Conservation (phyloP, 2,797 vertebrate species). For the Enteromius radiatus region DNA sequence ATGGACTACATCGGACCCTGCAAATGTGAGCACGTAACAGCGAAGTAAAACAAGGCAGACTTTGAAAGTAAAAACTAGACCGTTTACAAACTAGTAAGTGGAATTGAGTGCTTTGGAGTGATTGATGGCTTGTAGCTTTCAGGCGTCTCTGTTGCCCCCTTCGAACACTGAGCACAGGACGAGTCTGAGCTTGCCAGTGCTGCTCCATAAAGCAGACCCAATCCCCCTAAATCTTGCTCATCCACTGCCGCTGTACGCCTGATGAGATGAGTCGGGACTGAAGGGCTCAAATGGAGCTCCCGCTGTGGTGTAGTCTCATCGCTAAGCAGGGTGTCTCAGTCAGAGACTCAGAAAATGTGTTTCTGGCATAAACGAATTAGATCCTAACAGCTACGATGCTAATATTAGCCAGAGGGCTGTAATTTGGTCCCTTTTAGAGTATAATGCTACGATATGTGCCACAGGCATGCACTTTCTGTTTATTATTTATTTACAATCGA, state of each 20-base stretch:
- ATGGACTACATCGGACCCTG: constrained; percentile 97
- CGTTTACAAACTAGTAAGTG: constrained; percentile 1
- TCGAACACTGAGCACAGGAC: constrained; percentile 41
- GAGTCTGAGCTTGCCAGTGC: constrained; percentile 63
- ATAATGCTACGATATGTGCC: background rate
- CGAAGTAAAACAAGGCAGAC: background rate
- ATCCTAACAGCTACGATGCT: constrained; percentile 29
- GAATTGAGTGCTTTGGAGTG: constrained; percentile 35
- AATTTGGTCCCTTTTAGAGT: constrained; percentile 38
- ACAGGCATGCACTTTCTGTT: constrained; percentile 14
- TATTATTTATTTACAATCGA: constrained; percentile 3
- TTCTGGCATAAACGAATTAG: constrained; percentile 40
- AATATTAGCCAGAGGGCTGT: constrained; percentile 29
- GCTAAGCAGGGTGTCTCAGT: constrained; percentile 40
- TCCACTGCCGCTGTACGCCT: constrained; percentile 1
- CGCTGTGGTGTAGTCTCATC: constrained; percentile 23
- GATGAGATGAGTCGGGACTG: constrained; percentile 57
- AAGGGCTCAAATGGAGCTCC: constrained; percentile 70
- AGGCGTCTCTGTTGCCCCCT: constrained; percentile 56
- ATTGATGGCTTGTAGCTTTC: constrained; percentile 56
- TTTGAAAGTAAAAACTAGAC: constrained; percentile 35
- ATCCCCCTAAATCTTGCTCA: constrained; percentile 42
- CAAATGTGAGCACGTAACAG: constrained; percentile 85
- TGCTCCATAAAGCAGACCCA: constrained; percentile 45
- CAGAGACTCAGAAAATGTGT: constrained; percentile 38